A percentile compares a stretch with the other conserved stretches of the same genome.
Conservation (phyloP, 2,113 vertebrate species). For the Gambusia affinis region DNA sequence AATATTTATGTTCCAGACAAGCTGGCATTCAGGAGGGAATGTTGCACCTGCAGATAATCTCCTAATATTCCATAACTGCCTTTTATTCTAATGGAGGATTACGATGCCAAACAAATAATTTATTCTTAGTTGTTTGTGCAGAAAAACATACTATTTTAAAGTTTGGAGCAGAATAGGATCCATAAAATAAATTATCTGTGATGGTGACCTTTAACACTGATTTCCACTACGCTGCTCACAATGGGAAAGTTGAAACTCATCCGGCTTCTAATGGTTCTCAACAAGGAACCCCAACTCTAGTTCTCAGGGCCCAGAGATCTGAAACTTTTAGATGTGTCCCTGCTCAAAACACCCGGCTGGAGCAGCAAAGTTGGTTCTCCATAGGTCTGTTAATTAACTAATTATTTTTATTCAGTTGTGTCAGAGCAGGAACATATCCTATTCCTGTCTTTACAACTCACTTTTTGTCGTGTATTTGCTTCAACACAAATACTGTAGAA, state of each 20-base stretch:
- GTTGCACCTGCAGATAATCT: neutral
- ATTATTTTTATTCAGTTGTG: neutral
- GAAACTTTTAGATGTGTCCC: too few relatives aligned
- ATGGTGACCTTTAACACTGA: neutral
- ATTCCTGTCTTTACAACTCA: neutral
- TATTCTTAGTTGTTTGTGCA: neutral
- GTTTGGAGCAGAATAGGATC: neutral
- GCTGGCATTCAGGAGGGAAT: constrained; percentile 2
- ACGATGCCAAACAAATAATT: neutral
- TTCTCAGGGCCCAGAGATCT: too few relatives aligned
- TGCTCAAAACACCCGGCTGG: neutral
- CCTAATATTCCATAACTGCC: neutral
- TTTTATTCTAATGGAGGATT: neutral
- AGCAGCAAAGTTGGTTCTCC: neutral
- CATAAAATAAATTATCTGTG: neutral
- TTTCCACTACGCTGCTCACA: neutral
- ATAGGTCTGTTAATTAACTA: neutral
- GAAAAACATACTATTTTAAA: neutral
- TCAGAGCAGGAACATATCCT: neutral
- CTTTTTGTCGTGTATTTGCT: neutral
- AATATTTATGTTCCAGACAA: neutral
- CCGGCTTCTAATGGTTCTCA: neutral
- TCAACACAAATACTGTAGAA: neutral
- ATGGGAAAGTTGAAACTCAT: neutral
- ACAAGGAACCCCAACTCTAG: neutral